Conservation (phyloP, 2,797 vertebrate genomes). For the Pipistrellus pygmaeus region DNA sequence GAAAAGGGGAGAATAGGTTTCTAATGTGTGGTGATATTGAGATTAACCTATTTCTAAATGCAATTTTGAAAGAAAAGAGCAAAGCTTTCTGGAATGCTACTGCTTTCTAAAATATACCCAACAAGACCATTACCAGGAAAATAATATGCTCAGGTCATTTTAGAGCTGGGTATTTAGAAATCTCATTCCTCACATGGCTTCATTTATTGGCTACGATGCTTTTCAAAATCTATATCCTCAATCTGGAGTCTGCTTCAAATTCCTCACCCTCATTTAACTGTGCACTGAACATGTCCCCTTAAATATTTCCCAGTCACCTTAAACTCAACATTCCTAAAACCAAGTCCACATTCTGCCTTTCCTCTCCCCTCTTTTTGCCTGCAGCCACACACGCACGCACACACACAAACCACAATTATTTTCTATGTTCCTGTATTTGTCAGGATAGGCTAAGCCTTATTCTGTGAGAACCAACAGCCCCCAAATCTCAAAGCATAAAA, state of each 20-base stretch:
- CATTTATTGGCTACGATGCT: not conserved
- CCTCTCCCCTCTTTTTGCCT: not conserved
- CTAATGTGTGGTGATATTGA: not conserved
- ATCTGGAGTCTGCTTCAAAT: not conserved
- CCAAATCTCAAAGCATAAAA: not conserved
- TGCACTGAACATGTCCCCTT: not conserved
- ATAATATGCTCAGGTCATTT: not conserved
- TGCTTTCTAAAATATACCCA: not conserved
- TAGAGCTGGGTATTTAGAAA: not conserved
- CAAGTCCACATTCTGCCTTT: not conserved
- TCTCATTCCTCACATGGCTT: not conserved
- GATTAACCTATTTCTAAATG: not conserved
- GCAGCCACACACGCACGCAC: not conserved
- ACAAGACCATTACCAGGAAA: not conserved
- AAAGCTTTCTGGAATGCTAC: not conserved
- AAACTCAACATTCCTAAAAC: not conserved
- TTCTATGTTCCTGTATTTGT: not conserved
- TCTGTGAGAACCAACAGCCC: not conserved
- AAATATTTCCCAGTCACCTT: not conserved
- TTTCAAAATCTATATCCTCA: not conserved
- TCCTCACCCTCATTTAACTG: not conserved
- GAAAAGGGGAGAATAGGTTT: not conserved
- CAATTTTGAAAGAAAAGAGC: not conserved
- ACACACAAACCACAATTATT: not conserved
- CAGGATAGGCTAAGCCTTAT: not conserved